phyloP scores from a whole-genome alignment of 2,888 invertebrate genomes.

The Morpho deidamia region DNA sequence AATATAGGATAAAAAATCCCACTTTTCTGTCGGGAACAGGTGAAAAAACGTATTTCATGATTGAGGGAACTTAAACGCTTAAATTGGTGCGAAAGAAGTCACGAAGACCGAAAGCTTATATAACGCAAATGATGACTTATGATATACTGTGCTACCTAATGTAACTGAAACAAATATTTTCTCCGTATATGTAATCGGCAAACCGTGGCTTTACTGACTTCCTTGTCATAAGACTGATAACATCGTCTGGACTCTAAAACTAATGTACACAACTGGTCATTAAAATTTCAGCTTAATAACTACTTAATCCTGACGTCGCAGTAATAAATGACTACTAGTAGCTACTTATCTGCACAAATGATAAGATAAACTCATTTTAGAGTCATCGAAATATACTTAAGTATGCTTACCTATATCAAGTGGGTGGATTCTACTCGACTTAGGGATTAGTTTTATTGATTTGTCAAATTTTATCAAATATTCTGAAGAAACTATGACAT shows the following conservation, averaged over 20 bases:
- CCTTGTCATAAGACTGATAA: conserved; percentile 24
- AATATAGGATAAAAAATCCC: too few relatives aligned
- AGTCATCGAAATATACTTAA: conserved; percentile 19
- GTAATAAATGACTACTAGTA: conserved; percentile 31
- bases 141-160: too few relatives aligned
- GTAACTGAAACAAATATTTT: too few relatives aligned
- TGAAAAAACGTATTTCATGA: too few relatives aligned
- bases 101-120: too few relatives aligned
- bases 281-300: conserved; percentile 38
- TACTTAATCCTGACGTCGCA: conserved; percentile 40
- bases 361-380: conserved; percentile 27
- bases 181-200: not conserved
- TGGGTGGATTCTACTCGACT: not conserved
- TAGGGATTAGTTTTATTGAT: not conserved
- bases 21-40: too few relatives aligned
- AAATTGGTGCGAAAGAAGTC: too few relatives aligned
- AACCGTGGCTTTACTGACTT: not conserved
- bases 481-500: too few relatives aligned
- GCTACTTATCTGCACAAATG: conserved; percentile 24
- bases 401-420: conserved; percentile 4
- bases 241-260: conserved; percentile 20
- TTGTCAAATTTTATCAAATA: not conserved
- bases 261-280: conserved; percentile 30
- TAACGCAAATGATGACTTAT: too few relatives aligned
- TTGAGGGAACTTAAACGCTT: too few relatives aligned